These are phyloP conservation scores for honey bee (Apis mellifera) DNA, from an alignment of 1,140 invertebrate genomes.

Conservation along the genomic window DNA sequence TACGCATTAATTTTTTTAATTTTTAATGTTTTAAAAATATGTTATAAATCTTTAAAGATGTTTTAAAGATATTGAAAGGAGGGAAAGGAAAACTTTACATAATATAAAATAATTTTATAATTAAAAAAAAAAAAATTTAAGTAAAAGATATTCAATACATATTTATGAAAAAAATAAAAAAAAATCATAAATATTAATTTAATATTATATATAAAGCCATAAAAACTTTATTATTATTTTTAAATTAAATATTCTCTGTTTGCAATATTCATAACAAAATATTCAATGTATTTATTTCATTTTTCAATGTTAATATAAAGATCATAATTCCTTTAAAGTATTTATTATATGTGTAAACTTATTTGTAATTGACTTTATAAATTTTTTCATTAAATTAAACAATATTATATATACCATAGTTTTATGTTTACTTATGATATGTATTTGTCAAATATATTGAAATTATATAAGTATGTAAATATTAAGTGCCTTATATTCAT, in stretches of 20 bases:
- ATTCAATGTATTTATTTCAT: not conserved
- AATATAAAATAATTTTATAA: not conserved
- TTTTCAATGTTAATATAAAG: not conserved
- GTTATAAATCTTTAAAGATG: not conserved
- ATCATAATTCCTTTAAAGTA: not conserved
- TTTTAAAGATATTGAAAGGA: not conserved
- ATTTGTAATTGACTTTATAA: not conserved
- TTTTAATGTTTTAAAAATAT: not conserved
- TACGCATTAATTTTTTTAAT: not conserved
- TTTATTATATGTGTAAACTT: not conserved
- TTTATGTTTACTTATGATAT: constrained; percentile 11
- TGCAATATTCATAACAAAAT: not conserved
- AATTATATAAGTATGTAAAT: constrained; percentile 30
- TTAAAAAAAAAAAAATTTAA: not conserved
- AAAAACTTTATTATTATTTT: not conserved
- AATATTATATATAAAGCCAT: not conserved
- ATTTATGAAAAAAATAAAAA: not conserved
- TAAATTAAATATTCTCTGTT: not conserved
- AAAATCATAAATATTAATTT: not conserved
- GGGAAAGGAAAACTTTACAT: not conserved
- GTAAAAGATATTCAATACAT: not conserved
- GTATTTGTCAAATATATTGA: constrained; percentile 17
- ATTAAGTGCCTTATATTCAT: constrained; percentile 17
- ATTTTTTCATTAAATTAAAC: not conserved
- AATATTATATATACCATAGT: constrained; percentile 5